These are phyloP conservation scores for Peromyscus attwateri DNA, from an alignment of 2,797 vertebrate genomes.

Conservation along the genomic window DNA sequence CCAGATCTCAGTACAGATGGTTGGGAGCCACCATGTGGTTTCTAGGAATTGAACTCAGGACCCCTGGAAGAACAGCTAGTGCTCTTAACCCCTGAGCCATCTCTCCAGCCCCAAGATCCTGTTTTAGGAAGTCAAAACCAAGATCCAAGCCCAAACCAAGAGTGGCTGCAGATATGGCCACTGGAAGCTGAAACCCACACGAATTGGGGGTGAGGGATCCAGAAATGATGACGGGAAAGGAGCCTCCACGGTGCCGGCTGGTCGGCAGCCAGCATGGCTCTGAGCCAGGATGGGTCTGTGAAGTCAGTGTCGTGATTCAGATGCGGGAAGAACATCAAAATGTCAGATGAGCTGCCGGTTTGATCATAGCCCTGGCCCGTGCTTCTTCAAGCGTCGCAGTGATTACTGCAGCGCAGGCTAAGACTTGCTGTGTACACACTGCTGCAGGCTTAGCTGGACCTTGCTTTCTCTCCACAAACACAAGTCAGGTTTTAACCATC, in stretches of 20 bases:
- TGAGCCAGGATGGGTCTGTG: background rate
- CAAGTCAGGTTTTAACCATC: background rate
- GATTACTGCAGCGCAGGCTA: background rate
- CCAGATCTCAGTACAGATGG: too few relatives aligned
- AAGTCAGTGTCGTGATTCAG: background rate
- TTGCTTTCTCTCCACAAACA: background rate
- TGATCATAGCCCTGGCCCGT: background rate
- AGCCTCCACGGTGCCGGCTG: too few relatives aligned
- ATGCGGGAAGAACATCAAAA: background rate
- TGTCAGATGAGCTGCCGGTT: background rate
- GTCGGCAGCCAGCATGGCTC: background rate
- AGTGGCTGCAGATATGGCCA: background rate
- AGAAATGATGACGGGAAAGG: background rate
- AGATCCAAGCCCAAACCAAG: background rate
- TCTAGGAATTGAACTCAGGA: too few relatives aligned
- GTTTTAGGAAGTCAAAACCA: background rate
- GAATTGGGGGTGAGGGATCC: fast-evolving
- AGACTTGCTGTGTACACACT: background rate
- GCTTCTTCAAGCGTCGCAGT: background rate
- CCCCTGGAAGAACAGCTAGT: too few relatives aligned
- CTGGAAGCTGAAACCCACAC: background rate
- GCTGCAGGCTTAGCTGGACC: background rate
- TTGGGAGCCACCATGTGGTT: too few relatives aligned
- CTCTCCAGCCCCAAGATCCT: background rate
- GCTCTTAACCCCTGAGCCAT: too few relatives aligned